Conservation (phyloP, 2,888 invertebrate genomes). For the Microctonus hyperodae region DNA sequence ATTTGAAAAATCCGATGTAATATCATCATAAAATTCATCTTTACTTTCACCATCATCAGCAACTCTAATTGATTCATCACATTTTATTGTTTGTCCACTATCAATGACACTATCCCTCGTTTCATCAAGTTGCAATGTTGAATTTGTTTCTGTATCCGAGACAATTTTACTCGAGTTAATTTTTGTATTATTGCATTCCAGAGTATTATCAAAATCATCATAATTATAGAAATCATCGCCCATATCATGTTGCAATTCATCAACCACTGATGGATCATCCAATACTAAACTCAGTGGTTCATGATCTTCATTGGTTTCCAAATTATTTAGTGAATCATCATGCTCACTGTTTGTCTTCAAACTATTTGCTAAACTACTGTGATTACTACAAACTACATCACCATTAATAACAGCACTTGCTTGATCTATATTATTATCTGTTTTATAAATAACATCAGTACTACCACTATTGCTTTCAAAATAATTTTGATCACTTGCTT, state of each 20-base stretch:
- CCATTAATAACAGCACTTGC: constrained; percentile 34
- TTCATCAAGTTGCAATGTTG: not conserved
- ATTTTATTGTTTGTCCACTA: constrained; percentile 6
- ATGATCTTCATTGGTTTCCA: constrained; percentile 49
- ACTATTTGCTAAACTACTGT: constrained; percentile 54
- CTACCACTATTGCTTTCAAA: constrained; percentile 43
- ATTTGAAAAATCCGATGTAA: constrained; percentile 36
- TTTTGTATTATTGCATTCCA: constrained; percentile 39
- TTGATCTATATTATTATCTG: constrained; percentile 24
- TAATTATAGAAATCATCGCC: constrained; percentile 55
- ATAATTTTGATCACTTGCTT: constrained; percentile 39
- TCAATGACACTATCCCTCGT: constrained; percentile 4
- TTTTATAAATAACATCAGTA: constrained; percentile 24
- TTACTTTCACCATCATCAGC: constrained; percentile 27
- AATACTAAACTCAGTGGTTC: constrained; percentile 56
- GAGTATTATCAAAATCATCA: constrained; percentile 47
- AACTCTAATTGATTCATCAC: constrained; percentile 12
- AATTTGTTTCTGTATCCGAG: constrained; percentile 8
- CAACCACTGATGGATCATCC: constrained; percentile 52
- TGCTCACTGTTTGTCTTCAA: constrained; percentile 47
- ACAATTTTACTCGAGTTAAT: not conserved
- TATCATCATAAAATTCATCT: constrained; percentile 26
- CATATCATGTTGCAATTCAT: constrained; percentile 45
- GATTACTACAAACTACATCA: constrained; percentile 48
- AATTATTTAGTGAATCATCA: constrained; percentile 47